Base-by-base conservation (phyloP, 2,797 vertebrate species). In the Lemur catta region DNA sequence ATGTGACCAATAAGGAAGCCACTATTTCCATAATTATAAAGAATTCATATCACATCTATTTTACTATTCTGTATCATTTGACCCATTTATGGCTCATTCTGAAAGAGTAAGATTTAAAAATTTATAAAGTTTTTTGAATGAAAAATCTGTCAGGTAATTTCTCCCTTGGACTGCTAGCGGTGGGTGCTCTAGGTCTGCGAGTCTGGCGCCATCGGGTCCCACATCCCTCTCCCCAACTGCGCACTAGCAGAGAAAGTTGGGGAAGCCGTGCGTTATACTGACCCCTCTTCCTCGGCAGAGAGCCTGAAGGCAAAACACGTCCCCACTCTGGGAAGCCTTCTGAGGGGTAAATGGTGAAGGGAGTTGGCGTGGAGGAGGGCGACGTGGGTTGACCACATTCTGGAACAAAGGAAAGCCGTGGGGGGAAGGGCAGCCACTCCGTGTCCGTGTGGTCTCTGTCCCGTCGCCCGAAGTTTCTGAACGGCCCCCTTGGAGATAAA, bases 21-120 rank as follows among this genome's bases (percentile, higher is more conserved):
- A 30, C 26, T 76, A 98, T 98, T 98, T 98, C 98, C 97, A 97
- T 98, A 98, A 97, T 96, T 91, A 98, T 98, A 98, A 98, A 98
- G 98, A 98, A 98, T 98, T 98, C 96, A 98, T 98, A 97, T 94
- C 98, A 93, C 74, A 98, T 98, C 97, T 92, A 98, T 98, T 98
- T 98, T 97, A 89, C 92, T 76, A 79, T 98, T 98, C 97, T 91
- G 55, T 96, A 84, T 97, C 97, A 95, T 97, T 94, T 97, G 97
- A 97, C 95, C 97, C 98, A 98, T 97, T 97, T 98, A 43, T 98
- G 96, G 96, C 95, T 98, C 98, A 98, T 98, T 98, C 97, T 98
- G 97, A 98, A 98, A 96, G 57, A 97, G 97, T 96, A 97, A 96
- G 91, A 96, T 98, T 98, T 97, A 75, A 97, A 98, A 98, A 98